Evolutionary conservation across 2,113 vertebrate genomes (phyloP).

Genomic region (Odobenus rosmarus): DNA sequence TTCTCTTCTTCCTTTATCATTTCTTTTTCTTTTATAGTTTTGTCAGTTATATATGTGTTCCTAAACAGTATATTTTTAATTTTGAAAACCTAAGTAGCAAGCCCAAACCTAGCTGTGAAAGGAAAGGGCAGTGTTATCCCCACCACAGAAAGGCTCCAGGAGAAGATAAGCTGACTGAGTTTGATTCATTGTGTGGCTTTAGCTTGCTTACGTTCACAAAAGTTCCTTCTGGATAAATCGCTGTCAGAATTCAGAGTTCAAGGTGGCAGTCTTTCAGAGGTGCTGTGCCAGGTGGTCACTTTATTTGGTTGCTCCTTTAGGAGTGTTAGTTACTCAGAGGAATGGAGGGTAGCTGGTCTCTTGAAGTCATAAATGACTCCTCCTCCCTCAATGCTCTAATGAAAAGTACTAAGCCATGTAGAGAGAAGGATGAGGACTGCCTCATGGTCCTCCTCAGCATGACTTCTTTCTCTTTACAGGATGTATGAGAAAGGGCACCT

Average conservation of each 20-base stretch:
- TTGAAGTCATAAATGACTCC: background rate
- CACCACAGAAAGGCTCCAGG: background rate
- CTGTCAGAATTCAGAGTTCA: background rate
- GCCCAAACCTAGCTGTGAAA: background rate
- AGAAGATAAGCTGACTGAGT: background rate
- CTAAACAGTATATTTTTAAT: background rate
- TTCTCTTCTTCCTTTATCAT: background rate
- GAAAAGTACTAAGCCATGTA: background rate
- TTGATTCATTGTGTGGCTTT: background rate
- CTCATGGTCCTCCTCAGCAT: background rate
- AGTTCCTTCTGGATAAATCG: background rate
- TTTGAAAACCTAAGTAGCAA: background rate
- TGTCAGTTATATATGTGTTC: background rate
- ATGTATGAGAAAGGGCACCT: accelerated
- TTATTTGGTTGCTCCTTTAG: background rate
- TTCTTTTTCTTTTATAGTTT: background rate
- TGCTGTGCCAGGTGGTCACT: background rate
- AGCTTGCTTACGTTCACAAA: background rate
- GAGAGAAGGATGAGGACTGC: background rate
- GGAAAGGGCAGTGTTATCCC: background rate
- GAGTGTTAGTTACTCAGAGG: background rate
- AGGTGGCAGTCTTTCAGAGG: background rate
- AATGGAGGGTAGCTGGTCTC: background rate
- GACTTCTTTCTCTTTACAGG: background rate
- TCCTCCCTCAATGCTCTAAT: background rate